A percentile compares a stretch with the other conserved stretches of the same genome.
These are phyloP conservation scores for Meandrusa payeni DNA, from an alignment of 2,888 invertebrate species.

Conservation along the genomic window DNA sequence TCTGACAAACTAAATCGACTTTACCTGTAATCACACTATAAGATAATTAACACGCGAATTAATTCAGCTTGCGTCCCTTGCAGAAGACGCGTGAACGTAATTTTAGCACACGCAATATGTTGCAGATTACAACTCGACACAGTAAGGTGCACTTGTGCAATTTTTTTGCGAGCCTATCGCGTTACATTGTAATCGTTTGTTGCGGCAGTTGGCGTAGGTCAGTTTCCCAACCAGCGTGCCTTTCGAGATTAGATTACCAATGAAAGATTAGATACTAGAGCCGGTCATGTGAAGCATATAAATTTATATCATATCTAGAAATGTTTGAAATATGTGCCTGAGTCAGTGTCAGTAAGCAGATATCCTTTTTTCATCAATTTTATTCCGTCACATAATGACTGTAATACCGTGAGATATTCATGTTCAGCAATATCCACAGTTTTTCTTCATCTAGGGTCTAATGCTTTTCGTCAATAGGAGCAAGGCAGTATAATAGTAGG, in stretches of 20 bases:
- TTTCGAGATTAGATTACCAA: slow-evolving; percentile 64
- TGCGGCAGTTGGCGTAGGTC: slow-evolving; percentile 67
- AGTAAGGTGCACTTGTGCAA: slow-evolving; percentile 48
- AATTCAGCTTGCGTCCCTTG: not conserved
- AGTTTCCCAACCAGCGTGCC: slow-evolving; percentile 49
- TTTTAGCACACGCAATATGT: slow-evolving; percentile 11
- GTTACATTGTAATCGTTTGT: slow-evolving; percentile 49
- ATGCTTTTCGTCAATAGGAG: too few relatives aligned
- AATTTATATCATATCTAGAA: not conserved
- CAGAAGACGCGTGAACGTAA: not conserved
- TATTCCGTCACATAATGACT: too few relatives aligned
- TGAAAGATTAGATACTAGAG: slow-evolving; percentile 29
- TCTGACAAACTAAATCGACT: too few relatives aligned
- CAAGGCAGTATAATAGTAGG: too few relatives aligned
- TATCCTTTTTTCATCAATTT: too few relatives aligned
- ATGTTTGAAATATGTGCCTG: too few relatives aligned
- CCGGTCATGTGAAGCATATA: slow-evolving; percentile 9
- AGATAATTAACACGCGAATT: not conserved
- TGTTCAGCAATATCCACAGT: too few relatives aligned
- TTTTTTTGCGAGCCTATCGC: slow-evolving; percentile 48
- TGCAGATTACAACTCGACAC: slow-evolving; percentile 11
- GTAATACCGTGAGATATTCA: too few relatives aligned
- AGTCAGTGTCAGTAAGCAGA: too few relatives aligned
- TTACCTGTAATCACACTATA: too few relatives aligned
- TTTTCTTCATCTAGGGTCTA: too few relatives aligned